phyloP scores from a whole-genome alignment of 2,113 vertebrate species.

The Scortum barcoo region DNA sequence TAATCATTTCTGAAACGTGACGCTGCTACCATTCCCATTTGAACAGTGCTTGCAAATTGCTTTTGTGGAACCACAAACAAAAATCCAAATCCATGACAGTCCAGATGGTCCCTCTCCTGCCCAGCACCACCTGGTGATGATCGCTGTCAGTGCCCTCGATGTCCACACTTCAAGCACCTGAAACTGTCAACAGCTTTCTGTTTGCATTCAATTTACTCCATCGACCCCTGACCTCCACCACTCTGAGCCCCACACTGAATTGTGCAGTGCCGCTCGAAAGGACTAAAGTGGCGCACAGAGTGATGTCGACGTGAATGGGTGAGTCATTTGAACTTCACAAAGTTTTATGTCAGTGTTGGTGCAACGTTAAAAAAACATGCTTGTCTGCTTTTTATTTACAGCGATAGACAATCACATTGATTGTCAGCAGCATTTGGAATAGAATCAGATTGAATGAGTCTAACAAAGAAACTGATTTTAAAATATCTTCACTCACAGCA shows the following conservation, averaged over 20 bases:
- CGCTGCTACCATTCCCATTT: background rate
- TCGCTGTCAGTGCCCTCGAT: background rate
- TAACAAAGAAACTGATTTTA: background rate
- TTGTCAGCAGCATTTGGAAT: constrained; percentile 1
- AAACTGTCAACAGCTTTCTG: background rate
- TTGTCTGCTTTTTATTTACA: background rate
- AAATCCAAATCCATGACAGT: background rate
- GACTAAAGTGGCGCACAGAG: background rate
- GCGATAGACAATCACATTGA: background rate
- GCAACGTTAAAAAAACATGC: background rate
- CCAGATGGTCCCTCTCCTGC: background rate
- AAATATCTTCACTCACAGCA: background rate
- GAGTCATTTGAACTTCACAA: background rate
- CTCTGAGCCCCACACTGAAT: background rate
- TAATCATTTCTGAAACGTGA: background rate
- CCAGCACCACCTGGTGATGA: background rate
- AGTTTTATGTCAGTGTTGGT: background rate
- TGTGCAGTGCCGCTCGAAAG: background rate
- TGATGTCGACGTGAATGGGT: background rate
- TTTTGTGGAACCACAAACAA: background rate
- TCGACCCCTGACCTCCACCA: background rate
- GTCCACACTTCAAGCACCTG: background rate
- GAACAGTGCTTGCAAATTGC: background rate
- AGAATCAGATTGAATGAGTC: background rate
- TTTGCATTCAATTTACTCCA: background rate